Base-by-base conservation (phyloP, 2,888 invertebrate genomes). In the Nemotelus nigrinus region DNA sequence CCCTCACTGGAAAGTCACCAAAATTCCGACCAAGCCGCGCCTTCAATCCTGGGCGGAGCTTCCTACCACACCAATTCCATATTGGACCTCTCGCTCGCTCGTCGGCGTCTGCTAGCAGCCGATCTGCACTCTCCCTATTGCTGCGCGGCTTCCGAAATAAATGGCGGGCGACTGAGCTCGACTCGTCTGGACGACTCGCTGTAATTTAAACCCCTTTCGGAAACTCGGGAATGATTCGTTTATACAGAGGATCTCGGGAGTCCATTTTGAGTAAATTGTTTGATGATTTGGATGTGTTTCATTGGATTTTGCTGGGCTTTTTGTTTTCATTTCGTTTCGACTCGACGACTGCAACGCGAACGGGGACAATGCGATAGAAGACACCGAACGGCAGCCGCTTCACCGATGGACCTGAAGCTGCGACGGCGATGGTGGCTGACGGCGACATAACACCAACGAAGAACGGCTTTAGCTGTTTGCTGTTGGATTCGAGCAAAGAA, bases 231-330 rank as follows among this genome's bases (percentile, higher is more conserved):
- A 63, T 74, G 63, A 63, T 74, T 41, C 74, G 50, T 60, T 74
- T 58, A 57, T 72, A 58, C 72, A 60, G 60, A 74, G 50, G 74
- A 63, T 63, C 50, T 63, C 60, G 83, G 86, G 85, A 86, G 86
- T 86, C 86, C 85, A 86, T 86, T 86, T 86, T 85, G 85, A 86
- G 86, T 86, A 86, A 86, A 86, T 86, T 86, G 86, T 86, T 86
- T 86, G 85, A 86, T 86, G 86, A 86, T 86, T 86, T 86, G 85
- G 85, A 85, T 74, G 85, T 85, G 85, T 85, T 84, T 83, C 83
- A 83, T 84, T 82, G 81, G 82, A 74, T 77, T 76, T 76, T 64
- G 57, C 47, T 72, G 45, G 57, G 45, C 72, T 57, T 72, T 70
- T 70, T 70, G 55, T 70, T 70, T 70, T 70, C 43, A 45, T 39